A percentile compares a stretch with the other conserved stretches of the same genome.
phyloP scores from a whole-genome alignment of 2,113 vertebrate species.

The Perca schrenkii region DNA sequence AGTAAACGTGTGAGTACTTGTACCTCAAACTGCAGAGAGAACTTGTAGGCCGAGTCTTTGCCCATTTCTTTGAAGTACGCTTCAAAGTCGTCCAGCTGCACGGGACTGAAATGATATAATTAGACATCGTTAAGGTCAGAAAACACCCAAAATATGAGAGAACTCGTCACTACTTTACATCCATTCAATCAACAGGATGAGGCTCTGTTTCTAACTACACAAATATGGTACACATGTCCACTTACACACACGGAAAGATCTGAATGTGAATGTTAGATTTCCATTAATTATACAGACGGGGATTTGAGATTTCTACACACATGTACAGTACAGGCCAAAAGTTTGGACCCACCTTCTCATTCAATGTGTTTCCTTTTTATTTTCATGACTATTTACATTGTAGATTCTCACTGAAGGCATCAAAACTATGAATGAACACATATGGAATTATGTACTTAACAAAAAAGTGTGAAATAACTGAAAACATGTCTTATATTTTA shows the following conservation, averaged over 20 bases:
- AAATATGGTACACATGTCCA: background rate
- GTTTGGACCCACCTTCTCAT: no score
- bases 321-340: no score
- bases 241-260: background rate
- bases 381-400: no score
- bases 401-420: no score
- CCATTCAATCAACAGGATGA: background rate
- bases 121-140: background rate
- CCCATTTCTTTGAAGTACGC: conserved; percentile 97
- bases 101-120: conserved; percentile 82
- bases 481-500: no score
- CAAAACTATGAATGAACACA: no score
- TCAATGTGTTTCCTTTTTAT: no score
- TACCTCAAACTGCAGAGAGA: conserved; percentile 99
- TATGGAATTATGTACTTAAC: no score
- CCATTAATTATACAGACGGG: no score
- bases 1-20: no score
- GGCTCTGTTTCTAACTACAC: background rate
- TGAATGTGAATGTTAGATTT: background rate
- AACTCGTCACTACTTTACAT: background rate
- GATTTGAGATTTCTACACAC: no score
- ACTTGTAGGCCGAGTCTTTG: conserved; percentile 98
- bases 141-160: background rate
- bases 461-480: no score
- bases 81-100: conserved; percentile 96